Conservation (phyloP, 2,888 invertebrate species). For the Helicoverpa assulta region DNA sequence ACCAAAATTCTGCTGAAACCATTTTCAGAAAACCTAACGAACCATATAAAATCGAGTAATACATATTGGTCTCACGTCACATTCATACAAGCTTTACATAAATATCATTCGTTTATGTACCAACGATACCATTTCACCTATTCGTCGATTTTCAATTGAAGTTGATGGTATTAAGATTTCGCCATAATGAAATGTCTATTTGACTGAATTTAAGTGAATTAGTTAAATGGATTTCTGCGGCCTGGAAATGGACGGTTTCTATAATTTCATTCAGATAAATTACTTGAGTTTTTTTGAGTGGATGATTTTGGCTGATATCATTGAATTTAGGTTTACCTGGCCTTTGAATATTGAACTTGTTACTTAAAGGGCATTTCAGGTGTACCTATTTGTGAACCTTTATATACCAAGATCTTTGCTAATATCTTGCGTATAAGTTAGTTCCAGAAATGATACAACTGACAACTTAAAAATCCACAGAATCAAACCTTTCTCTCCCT, state of each 20-base stretch:
- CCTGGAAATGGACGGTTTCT: not conserved
- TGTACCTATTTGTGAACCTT: no score
- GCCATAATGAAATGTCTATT: not conserved
- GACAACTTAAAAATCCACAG: not conserved
- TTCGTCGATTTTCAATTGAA: conserved; percentile 1
- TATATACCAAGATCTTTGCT: no score
- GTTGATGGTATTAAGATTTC: conserved; percentile 1
- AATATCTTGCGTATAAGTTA: no score
- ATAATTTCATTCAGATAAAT: not conserved
- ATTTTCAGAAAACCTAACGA: conserved; percentile 6
- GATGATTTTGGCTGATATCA: not conserved
- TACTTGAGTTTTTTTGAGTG: not conserved
- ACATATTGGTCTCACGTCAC: conserved; percentile 4
- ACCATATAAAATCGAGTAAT: not conserved
- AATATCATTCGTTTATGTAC: not conserved
- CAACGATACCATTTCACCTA: conserved; percentile 1
- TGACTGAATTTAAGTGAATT: not conserved
- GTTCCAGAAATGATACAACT: no score
- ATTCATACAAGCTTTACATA: not conserved
- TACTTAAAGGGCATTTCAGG: no score
- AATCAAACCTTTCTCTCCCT: not conserved
- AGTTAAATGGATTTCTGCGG: not conserved
- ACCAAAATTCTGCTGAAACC: conserved; percentile 5
- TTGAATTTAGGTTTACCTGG: no score
- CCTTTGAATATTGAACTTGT: no score